Base-by-base conservation (phyloP, 2,888 invertebrate genomes). In the Anoncus sp. region DNA sequence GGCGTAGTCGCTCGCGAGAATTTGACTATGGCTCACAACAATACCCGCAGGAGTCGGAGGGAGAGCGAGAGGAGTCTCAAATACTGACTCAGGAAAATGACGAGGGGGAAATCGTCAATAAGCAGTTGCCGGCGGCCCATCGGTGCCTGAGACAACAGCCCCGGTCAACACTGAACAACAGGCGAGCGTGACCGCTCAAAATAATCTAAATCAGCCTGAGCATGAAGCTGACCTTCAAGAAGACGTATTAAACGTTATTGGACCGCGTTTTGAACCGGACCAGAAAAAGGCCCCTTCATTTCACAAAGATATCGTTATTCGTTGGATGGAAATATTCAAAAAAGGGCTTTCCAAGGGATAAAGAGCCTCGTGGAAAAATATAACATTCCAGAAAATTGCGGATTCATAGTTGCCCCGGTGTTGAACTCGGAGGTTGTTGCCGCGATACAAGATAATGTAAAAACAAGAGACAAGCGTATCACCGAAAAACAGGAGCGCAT, bases 401-500 rank as follows among this genome's bases (percentile, higher is more conserved):
- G 3, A 9, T 75, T 73, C 35, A 75, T 79, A 31, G 16, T 18
- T 27, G 43, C 57, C 12, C 79, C 79, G 18, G 65, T 57, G 45
- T 53, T 79, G 38, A 76, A 71, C 14, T 40, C 69, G 20, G 76
- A 76, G 43, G 35, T 81, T 38, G 55, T 35, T n/a, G 67, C 74
- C 4, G 66, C 73, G 7, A 31, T 72, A 24, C 71, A 75, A 16
- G 69, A 79, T 45, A 65, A 57, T 14, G 49, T 57, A 2, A 38
- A 57, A 18, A 65, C 55, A 51, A 55, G 79, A 27, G 70, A 75
- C 45, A 55, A 72, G n/a, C 63, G 79, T 14, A 76, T 79, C 27
- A 38, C 63, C n/a, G 65, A 63, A 49, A 80, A 79, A 67, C 69
- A 78, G 35, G 66, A 78, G 24, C 75, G 69, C 14, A 43, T 78